Evolutionary conservation across 2,113 vertebrate species (phyloP), one percentile per base, ranked within the genome.

Genomic region (Elephas maximus): DNA sequence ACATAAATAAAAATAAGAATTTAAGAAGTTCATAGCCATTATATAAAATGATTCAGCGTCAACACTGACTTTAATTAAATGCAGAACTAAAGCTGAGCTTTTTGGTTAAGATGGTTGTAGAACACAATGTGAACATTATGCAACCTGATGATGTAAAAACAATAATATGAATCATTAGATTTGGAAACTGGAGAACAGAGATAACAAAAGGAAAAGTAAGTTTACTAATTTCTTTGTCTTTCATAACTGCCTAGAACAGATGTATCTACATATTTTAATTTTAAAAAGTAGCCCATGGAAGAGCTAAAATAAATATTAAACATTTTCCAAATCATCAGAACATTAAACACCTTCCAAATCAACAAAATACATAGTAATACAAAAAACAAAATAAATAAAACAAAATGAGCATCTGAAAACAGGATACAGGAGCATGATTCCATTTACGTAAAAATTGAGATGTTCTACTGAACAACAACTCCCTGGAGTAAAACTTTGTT

Each of bases 51-150:
- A 93, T 26, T 83, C 28, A 71, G 78, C 73, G 45, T n/a, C 57
- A 53, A 48, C 37, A 77, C 26, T 37, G 18, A 92, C 73, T 94
- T 85, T 4, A 23, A 45, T 95, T 79, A 91, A 91, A 89, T 96
- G 62, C 6, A 95, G 11, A 94, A 87, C 30, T 76, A 67, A 91
- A 78, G 9, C 23, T 53, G 41, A 94, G 77, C 30, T 41, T 78
- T 88, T 57, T 57, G n/a, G 21, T 37, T 91, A 73, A 60, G 12
- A 65, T 51, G 41, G 8, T 28, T 88, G 37, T 8, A 65, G 51
- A 82, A 63, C 1, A 90, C 91, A 28, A 89, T 48, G 10, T n/a
- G 82, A 85, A 53, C 30, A 57, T 71, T 67, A 41, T 6, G 15
- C 81, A 94, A 79, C 6, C 71, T 18, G n/a, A 28, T 11, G 20